phyloP scores from a whole-genome alignment of 2,888 invertebrate species.

The Esperia sulphurella region DNA sequence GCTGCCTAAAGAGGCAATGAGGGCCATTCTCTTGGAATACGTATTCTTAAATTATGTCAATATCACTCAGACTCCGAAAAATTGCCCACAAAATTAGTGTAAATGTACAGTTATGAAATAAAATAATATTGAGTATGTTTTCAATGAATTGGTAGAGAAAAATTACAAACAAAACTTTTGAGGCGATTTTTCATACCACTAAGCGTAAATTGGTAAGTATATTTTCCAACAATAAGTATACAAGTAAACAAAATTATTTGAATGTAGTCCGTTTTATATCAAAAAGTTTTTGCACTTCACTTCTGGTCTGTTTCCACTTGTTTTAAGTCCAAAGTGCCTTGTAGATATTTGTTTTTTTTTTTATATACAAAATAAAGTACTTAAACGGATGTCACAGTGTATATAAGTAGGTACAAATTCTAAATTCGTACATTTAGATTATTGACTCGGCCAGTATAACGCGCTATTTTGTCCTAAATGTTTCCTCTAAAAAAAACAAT shows the following conservation, averaged over 20 bases:
- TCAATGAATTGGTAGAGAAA: neutral
- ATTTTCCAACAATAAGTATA: constrained; percentile 3
- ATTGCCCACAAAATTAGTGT: neutral
- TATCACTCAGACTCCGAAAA: neutral
- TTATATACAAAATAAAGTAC: neutral
- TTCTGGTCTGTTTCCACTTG: constrained; percentile 37
- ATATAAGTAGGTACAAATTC: no score
- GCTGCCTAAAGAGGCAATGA: neutral
- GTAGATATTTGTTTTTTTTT: constrained; percentile 4
- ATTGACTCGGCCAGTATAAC: no score
- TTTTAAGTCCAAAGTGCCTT: constrained; percentile 8
- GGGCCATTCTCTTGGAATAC: neutral
- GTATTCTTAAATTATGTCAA: neutral
- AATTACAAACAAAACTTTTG: constrained; percentile 12
- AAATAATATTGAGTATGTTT: neutral
- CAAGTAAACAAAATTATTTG: constrained; percentile 1
- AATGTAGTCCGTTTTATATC: constrained; percentile 16
- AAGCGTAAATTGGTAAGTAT: neutral
- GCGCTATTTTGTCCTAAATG: no score
- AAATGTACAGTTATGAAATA: neutral
- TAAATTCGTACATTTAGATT: no score
- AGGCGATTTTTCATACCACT: neutral
- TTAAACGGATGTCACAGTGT: neutral
- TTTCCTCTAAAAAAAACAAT: no score
- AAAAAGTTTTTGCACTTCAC: constrained; percentile 46